Evolutionary conservation across 2,888 invertebrate species (phyloP).

Genomic region (Arctia plantaginis): DNA sequence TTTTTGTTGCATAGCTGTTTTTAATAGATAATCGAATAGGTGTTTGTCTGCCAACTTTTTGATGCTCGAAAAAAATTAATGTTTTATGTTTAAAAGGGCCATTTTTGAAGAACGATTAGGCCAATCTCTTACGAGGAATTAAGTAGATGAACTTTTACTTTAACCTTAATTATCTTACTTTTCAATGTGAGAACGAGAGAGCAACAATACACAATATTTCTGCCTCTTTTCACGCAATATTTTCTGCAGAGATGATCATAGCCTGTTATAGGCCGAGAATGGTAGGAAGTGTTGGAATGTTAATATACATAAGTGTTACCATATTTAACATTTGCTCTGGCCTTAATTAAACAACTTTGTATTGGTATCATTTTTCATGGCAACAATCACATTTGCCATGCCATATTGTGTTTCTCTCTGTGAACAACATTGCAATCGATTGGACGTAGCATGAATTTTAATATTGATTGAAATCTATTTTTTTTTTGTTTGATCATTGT

Average conservation of each 20-base stretch:
- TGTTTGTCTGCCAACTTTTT: background rate
- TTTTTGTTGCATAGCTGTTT: no score
- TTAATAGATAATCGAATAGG: no score
- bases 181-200: background rate
- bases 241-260: background rate
- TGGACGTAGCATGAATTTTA: constrained; percentile 34
- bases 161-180: constrained; percentile 4
- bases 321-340: constrained; percentile 4
- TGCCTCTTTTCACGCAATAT: background rate
- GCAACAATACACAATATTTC: background rate
- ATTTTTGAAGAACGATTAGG: background rate
- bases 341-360: constrained; percentile 8
- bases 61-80: background rate
- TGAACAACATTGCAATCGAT: constrained; percentile 35
- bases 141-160: constrained; percentile 5
- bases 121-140: background rate
- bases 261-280: background rate
- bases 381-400: constrained; percentile 17
- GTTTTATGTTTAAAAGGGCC: background rate
- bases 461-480: constrained; percentile 21
- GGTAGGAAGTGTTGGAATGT: constrained; percentile 5
- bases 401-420: constrained; percentile 17
- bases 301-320: constrained; percentile 1
- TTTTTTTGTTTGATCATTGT: constrained; percentile 16
- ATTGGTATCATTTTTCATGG: constrained; percentile 5